These are phyloP conservation scores for Nasua narica DNA, from an alignment of 2,797 vertebrate species.

Conservation along the genomic window DNA sequence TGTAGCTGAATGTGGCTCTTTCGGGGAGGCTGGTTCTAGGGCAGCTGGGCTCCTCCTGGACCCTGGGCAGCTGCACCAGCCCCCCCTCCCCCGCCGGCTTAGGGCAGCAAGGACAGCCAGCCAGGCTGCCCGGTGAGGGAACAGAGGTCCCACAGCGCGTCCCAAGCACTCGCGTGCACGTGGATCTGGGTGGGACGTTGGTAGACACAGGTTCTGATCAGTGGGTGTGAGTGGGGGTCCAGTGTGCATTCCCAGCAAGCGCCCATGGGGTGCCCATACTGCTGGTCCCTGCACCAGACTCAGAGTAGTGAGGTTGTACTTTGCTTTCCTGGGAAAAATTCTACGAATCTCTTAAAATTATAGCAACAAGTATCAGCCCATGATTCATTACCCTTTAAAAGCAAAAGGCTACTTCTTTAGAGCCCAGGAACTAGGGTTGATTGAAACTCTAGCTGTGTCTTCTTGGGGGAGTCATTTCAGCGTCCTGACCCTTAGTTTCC, in stretches of 20 bases:
- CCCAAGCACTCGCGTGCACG: rapidly evolving
- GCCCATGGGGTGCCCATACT: neutral
- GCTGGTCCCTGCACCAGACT: neutral
- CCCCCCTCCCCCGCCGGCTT: neutral
- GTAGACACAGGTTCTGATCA: neutral
- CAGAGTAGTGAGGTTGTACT: neutral
- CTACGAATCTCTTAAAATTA: neutral
- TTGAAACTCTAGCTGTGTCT: neutral
- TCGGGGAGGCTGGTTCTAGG: neutral
- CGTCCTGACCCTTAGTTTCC: neutral
- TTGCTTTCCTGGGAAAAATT: neutral
- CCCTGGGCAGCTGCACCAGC: neutral
- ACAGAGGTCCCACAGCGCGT: neutral
- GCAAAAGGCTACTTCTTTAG: neutral
- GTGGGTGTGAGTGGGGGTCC: neutral
- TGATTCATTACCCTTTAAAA: neutral
- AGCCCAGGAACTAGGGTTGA: neutral
- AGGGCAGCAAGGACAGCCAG: neutral
- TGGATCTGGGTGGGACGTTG: neutral
- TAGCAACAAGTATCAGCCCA: neutral
- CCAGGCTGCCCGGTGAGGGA: neutral
- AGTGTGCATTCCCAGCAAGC: neutral
- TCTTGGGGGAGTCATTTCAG: neutral
- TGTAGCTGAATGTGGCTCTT: neutral
- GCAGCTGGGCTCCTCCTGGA: neutral